Evolutionary conservation across 2,797 vertebrate species (phyloP), one percentile per base, ranked within the genome.

Genomic region (Aulostomus chinensis): DNA sequence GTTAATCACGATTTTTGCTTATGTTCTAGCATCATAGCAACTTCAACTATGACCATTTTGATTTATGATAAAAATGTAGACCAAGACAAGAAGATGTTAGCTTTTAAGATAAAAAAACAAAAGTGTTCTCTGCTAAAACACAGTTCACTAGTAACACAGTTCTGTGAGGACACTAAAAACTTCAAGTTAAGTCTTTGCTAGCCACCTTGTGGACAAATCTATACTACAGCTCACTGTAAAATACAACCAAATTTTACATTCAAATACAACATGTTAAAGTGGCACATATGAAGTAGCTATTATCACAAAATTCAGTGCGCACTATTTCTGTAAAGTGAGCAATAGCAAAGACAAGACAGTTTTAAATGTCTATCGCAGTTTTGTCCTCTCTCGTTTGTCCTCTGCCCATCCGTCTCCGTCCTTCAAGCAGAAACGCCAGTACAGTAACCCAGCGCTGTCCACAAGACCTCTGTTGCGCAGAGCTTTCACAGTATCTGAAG

Each of bases 381-480:
- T 72, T 74, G 58, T 66, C 70, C 13, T 70, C 69, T 22, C 20
- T 45, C 7, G 33, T 52, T 39, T 58, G 64, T 26, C 54, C 48
- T 12, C 41, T 25, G 10, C 61, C 54, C 34, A 71, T 21, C 14
- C 61, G 58, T 42, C 61, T 73, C 11, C 52, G 85, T 10, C 91
- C 92, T 28, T 88, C 86, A 45, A 92, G 32, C 22, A 93, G 72
- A 65, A 91, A 93, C 0, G 80, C 67, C 20, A 89, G 11, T 5
- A 90, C 58, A 0, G 72, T 58, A 1, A 29, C 39, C 71, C 86
- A 85, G 6, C 85, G 80, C 31, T 86, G 86, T 5, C 16, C 28
- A 1, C 82, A 58, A 2, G 88, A 80, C 63, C 43, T 77, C 62
- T 68, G 78, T 4, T 48, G 65, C 3, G 30, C 50, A 0, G 53